Evolutionary conservation across 2,888 invertebrate genomes (phyloP).

Genomic region (Megamerina dolium): DNA sequence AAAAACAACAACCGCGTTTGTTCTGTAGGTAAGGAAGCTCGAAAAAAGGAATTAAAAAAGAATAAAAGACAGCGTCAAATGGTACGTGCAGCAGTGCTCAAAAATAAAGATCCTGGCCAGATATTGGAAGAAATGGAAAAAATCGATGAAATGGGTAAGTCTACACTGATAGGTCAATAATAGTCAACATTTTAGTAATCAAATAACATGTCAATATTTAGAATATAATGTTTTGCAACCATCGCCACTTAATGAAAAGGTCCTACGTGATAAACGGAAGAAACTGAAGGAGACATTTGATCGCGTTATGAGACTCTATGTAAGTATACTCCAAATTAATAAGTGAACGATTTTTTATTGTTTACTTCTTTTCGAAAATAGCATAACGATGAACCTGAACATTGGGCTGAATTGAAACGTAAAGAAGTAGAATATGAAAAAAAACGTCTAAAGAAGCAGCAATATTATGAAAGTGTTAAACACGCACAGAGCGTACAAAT

Average conservation of each 20-base stretch:
- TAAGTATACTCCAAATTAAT: slow-evolving; percentile 52
- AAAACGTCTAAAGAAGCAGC: slow-evolving; percentile 76
- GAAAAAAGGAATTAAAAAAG: slow-evolving; percentile 95
- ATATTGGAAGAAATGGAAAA: slow-evolving; percentile 93
- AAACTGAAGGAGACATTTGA: slow-evolving; percentile 93
- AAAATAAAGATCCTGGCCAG: slow-evolving; percentile 95
- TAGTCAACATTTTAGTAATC: not conserved
- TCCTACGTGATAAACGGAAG: slow-evolving; percentile 91
- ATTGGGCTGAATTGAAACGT: slow-evolving; percentile 84
- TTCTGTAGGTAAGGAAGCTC: slow-evolving; percentile 83
- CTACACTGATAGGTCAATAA: not conserved
- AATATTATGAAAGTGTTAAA: slow-evolving; percentile 91
- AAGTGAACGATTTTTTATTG: not conserved
- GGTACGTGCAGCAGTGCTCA: slow-evolving; percentile 92
- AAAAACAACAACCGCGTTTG: not conserved
- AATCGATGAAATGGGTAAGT: slow-evolving; percentile 94
- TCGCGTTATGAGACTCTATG: slow-evolving; percentile 90
- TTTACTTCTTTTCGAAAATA: slow-evolving; percentile 41
- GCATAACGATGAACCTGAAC: slow-evolving; percentile 95
- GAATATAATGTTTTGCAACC: slow-evolving; percentile 93
- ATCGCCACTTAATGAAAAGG: slow-evolving; percentile 93
- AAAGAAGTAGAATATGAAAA: slow-evolving; percentile 91
- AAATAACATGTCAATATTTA: slow-evolving; percentile 38
- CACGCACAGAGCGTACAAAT: slow-evolving; percentile 92
- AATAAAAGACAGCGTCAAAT: slow-evolving; percentile 95